Conservation (phyloP, 2,113 vertebrate genomes). For the Oostethus manadensis region DNA sequence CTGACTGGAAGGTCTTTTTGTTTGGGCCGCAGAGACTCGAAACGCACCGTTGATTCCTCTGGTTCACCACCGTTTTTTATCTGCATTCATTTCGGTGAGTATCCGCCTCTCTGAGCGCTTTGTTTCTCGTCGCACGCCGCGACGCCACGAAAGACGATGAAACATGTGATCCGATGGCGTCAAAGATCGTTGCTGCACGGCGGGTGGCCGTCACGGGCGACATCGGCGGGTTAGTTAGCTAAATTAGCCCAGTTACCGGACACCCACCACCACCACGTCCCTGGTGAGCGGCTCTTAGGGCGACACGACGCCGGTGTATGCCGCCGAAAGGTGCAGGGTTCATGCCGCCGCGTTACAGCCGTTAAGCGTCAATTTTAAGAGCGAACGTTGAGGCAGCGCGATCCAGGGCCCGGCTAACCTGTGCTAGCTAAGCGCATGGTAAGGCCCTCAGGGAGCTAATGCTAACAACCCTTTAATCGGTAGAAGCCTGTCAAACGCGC, state of each 20-base stretch:
- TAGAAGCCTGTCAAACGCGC: neutral
- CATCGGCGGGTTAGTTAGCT: constrained; percentile 13
- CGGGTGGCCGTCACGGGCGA: constrained; percentile 9
- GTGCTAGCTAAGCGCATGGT: constrained; percentile 46
- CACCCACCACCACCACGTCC: neutral
- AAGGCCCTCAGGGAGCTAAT: constrained; percentile 32
- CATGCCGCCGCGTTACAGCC: too few species aligned
- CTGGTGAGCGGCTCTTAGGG: neutral
- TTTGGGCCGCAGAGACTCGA: constrained; percentile 42
- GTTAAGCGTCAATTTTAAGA: neutral
- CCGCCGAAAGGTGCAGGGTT: too few species aligned
- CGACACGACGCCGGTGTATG: neutral
- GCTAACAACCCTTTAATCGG: constrained; percentile 32
- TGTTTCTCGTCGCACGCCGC: accelerated
- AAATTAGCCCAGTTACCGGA: constrained; percentile 2
- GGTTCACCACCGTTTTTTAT: constrained; percentile 72
- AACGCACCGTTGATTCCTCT: constrained; percentile 49
- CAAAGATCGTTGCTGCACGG: neutral
- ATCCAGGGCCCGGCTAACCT: constrained; percentile 38
- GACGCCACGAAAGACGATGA: accelerated
- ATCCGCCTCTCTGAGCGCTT: accelerated
- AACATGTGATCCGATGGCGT: accelerated
- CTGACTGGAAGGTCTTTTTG: constrained; percentile 62
- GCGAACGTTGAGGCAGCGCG: neutral
- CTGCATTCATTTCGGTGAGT: constrained; percentile 78